These are phyloP conservation scores for Ageneiosus marmoratus DNA, from an alignment of 2,113 vertebrate species.

Conservation along the genomic window DNA sequence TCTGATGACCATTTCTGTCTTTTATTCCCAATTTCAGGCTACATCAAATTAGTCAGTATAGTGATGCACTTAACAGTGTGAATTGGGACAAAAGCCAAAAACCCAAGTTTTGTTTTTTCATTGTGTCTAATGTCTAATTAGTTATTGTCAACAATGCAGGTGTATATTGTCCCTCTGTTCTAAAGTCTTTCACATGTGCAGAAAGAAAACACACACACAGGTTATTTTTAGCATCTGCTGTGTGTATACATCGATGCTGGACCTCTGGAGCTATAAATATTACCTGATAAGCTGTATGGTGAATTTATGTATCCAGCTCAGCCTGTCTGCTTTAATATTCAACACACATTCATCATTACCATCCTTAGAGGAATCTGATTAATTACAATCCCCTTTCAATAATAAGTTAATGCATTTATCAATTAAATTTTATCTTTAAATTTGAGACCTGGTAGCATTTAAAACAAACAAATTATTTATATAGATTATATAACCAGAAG, in stretches of 20 bases:
- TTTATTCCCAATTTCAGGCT: background rate
- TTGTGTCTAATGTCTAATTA: background rate
- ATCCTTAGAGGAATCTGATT: background rate
- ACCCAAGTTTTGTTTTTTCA: background rate
- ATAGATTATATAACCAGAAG: too few relatives aligned
- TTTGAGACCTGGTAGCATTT: background rate
- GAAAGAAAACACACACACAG: constrained; percentile 60
- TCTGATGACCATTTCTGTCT: background rate
- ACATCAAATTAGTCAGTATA: background rate
- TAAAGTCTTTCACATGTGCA: constrained; percentile 69
- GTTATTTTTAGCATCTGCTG: constrained; percentile 74
- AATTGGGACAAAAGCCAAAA: background rate
- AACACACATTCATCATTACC: background rate
- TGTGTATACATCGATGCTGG: constrained; percentile 73
- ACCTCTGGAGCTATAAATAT: constrained; percentile 74
- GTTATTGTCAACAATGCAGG: constrained; percentile 43
- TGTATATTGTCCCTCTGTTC: constrained; percentile 63
- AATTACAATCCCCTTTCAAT: background rate
- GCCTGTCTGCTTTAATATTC: constrained; percentile 1
- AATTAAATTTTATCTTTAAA: background rate
- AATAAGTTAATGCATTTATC: background rate
- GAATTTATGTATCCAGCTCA: background rate
- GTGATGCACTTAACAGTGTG: background rate
- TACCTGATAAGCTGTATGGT: constrained; percentile 40
- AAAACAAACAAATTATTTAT: background rate